Base-by-base conservation (phyloP, 2,797 vertebrate species). In the Dermochelys coriacea region DNA sequence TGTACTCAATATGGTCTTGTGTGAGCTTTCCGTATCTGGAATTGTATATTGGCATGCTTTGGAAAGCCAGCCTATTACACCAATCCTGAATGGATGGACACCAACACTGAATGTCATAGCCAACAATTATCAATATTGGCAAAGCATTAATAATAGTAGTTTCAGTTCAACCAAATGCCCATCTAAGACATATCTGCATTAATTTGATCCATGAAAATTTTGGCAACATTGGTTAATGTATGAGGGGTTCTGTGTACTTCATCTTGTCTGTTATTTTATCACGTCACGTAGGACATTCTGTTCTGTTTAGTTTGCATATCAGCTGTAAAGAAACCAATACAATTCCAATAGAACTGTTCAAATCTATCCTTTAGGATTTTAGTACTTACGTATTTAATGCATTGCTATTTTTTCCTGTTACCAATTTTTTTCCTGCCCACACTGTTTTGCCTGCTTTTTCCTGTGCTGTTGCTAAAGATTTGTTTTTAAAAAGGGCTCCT, bases 11-110 rank as follows among this genome's bases (percentile, higher is more conserved):
- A 29, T 19, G 91, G 75, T 94, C 79, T 87, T 49, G 31, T 50
- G 85, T 89, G 87, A 88, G 74, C 87, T 89, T 91, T 90, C 2
- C 1, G 71, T 88, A 86, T 68, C 57, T 94, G 92, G 92, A 97
- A 96, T 78, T 25, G 96, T 49, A 5, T 57, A 47, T 88, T 55
- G 68, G 83, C 19, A 3, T 80, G 31, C 49, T 80, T 84, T 94
- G 91, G 85, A 95, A 91, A 95, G 91, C 57, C 75, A 96, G 51
- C 19, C 12, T 51, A 15, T 50, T 93, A 64, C 84, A 68, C 87
- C 71, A 84, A 34, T 9, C 0, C 82, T 54, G 49, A 91, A 49
- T 88, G 84, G 78, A 57, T 94, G 84, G 45, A 92, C 82, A 52
- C 41, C 91, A 93, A 82, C 80, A 91, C 74, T 68, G 51, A 59